Percentiles rank a stretch among this genome's conserved stretches.
phyloP scores from a whole-genome alignment of 2,113 vertebrate species.

The Astur gentilis region DNA sequence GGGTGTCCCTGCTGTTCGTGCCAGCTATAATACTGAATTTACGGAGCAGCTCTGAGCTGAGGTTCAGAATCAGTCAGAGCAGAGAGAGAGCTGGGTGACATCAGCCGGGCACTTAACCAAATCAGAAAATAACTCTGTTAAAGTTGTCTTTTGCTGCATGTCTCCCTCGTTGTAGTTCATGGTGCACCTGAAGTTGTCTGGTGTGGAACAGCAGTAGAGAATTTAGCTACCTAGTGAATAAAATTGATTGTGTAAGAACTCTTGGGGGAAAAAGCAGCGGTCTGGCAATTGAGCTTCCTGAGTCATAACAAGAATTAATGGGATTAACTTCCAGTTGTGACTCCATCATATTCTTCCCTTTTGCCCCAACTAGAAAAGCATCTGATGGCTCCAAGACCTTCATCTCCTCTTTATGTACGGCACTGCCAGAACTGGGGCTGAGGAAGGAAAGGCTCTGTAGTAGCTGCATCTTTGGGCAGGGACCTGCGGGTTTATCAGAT shows the following conservation, averaged over 20 bases:
- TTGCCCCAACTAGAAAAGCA: background rate
- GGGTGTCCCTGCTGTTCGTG: rapidly evolving
- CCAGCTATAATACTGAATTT: background rate
- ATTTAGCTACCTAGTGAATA: background rate
- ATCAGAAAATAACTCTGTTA: background rate
- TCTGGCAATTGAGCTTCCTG: background rate
- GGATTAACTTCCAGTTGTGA: background rate
- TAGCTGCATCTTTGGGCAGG: background rate
- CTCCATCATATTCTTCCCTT: background rate
- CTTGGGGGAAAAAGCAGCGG: background rate
- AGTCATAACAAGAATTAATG: background rate
- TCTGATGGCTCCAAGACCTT: background rate
- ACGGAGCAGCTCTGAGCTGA: background rate
- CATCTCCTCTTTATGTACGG: background rate
- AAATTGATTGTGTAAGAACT: background rate
- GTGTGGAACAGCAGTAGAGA: background rate
- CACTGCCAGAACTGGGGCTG: background rate
- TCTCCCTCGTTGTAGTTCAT: rapidly evolving
- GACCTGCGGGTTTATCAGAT: background rate
- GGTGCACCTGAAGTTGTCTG: background rate
- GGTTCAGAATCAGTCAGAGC: background rate
- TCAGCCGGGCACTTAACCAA: background rate
- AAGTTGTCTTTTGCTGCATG: rapidly evolving
- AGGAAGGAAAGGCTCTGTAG: background rate
- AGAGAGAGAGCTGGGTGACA: background rate